These are phyloP conservation scores for Pterophyllum scalare DNA, from an alignment of 2,113 vertebrate species.

Conservation along the genomic window DNA sequence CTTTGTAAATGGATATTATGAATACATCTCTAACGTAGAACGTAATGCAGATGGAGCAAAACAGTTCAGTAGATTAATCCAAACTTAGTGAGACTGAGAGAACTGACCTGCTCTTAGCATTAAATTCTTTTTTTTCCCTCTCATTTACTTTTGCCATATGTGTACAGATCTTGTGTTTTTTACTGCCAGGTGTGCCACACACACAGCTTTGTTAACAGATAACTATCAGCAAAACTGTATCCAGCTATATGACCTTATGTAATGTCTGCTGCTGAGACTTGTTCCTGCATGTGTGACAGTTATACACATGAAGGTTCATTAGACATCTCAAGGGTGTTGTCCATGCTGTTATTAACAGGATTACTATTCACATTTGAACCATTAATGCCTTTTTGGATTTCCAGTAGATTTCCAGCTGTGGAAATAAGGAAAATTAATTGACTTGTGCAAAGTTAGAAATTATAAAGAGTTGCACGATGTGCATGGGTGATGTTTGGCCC, in stretches of 20 bases:
- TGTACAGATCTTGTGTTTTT: constrained; percentile 1
- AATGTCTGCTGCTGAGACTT: constrained; percentile 30
- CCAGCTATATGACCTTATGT: constrained; percentile 1
- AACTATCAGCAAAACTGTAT: constrained; percentile 16
- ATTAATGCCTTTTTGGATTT: background rate
- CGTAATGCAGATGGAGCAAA: background rate
- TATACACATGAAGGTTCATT: background rate
- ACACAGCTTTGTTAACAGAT: constrained; percentile 26
- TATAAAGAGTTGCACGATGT: rapidly evolving
- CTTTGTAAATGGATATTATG: background rate
- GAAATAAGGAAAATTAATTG: background rate
- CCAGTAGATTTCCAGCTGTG: background rate
- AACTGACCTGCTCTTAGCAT: background rate
- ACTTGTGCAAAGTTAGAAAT: background rate
- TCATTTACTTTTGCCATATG: background rate
- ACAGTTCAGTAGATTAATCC: background rate
- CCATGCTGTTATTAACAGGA: background rate
- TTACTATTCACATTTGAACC: background rate
- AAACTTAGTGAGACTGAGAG: background rate
- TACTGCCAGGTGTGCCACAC: background rate
- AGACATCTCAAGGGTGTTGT: background rate
- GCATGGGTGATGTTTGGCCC: background rate
- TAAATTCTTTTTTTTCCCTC: background rate
- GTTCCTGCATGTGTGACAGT: background rate
- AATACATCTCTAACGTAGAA: background rate